phyloP scores from a whole-genome alignment of 2,113 vertebrate species.

The Dicerorhinus sumatrensis region DNA sequence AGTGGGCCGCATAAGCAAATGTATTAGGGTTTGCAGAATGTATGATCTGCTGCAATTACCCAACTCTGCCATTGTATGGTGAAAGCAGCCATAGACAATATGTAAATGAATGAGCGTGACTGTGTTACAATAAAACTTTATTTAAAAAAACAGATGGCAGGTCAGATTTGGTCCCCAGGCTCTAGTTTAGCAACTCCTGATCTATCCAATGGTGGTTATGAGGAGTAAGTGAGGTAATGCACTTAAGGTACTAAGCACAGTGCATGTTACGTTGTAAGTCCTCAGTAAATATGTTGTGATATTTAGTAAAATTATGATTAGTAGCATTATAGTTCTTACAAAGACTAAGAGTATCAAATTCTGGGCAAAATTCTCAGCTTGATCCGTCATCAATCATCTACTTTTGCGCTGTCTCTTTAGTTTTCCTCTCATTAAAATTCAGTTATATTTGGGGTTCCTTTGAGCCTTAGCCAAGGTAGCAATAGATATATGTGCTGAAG shows the following conservation, averaged over 20 bases:
- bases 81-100: not conserved
- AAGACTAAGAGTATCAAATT: not conserved
- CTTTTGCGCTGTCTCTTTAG: not conserved
- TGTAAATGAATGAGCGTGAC: not conserved
- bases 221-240: not conserved
- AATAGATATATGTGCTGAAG: not conserved
- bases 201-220: not conserved
- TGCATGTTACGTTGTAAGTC: not conserved
- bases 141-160: not conserved
- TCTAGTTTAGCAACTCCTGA: not conserved
- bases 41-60: not conserved
- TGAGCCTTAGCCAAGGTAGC: not conserved
- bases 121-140: not conserved
- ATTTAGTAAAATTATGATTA: not conserved
- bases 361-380: not conserved
- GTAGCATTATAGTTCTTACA: not conserved
- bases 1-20: not conserved
- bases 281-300: not conserved
- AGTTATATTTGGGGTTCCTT: not conserved
- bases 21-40: not conserved
- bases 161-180: not conserved
- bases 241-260: not conserved
- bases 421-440: not conserved
- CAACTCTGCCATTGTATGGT: not conserved
- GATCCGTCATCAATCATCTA: not conserved